Base-by-base conservation (phyloP, 2,888 invertebrate genomes). In the Drosophila austrosaltans region DNA sequence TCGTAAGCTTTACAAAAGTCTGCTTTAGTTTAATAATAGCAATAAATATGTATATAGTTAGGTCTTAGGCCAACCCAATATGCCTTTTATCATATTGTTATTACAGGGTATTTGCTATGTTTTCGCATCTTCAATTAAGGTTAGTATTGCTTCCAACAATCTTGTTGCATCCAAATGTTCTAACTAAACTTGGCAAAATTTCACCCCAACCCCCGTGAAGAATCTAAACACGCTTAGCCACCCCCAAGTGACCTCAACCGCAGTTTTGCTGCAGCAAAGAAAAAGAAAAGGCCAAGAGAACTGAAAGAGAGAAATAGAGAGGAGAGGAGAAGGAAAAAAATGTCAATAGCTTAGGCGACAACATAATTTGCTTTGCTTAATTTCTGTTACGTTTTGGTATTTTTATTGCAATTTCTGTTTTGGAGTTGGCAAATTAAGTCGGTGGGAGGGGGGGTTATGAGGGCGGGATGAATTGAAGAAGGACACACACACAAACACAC, bases 321-420 rank as follows among this genome's bases (percentile, higher is more conserved):
- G 22, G 60, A 44, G 36, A 6, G 6, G 44, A 61, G 60, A 72
- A 75, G 69, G 70, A 63, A 63, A 61, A 83, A 78, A 83, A 89
- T 81, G 82, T 88, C 82, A 88, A 82, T 82, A 85, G 71, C 66
- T 76, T 71, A 56, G 66, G 60, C 76, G 69, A 73, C 76, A 61
- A 71, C 82, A 83, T 83, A 83, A 89, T 89, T 87, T 89, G 89
- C 89, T 83, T 89, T 83, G 77, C 86, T 85, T 85, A 82, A 89
- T 82, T 87, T 83, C 78, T 72, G 88, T 74, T 76, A 85, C 88
- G 89, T 85, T 89, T 85, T 58, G 86, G 89, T 80, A 87, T 89
- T 89, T 85, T 85, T 87, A 89, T 87, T 87, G 77, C 86, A 78
- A 87, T 89, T 87, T 87, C 78, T 87, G 87, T 79, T 85, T 75